phyloP scores from a whole-genome alignment of 2,888 invertebrate genomes.

The Drosophila longiperda region DNA sequence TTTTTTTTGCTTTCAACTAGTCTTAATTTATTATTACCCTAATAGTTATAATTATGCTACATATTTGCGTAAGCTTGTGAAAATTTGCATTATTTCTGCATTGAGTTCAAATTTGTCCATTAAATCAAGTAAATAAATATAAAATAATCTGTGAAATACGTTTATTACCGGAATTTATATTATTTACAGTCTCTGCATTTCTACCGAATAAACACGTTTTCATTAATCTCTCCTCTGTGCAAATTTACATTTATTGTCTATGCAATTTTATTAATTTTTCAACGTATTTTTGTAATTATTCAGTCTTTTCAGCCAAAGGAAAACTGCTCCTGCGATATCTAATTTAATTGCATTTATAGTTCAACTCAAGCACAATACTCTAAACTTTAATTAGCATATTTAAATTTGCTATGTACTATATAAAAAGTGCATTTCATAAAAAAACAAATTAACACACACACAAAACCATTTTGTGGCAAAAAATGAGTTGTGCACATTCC shows the following conservation, averaged over 20 bases:
- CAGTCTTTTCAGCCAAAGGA: too few relatives aligned
- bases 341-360: background rate
- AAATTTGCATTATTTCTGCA: slow-evolving; percentile 26
- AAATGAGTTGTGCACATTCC: background rate
- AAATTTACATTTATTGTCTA: too few relatives aligned
- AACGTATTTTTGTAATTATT: too few relatives aligned
- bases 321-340: too few relatives aligned
- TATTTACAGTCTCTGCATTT: background rate
- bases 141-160: background rate
- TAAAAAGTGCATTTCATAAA: background rate
- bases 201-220: background rate
- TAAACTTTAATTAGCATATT: too few relatives aligned
- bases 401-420: background rate
- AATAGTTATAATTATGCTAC: slow-evolving; percentile 10
- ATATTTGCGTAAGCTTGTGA: slow-evolving; percentile 9
- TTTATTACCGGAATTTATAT: background rate
- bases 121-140: background rate
- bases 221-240: background rate
- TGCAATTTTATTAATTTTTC: too few relatives aligned
- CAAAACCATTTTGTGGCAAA: background rate
- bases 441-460: background rate
- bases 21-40: slow-evolving; percentile 22
- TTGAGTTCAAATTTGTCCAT: slow-evolving; percentile 25
- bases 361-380: background rate
- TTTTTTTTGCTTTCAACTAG: slow-evolving; percentile 23